Percentiles rank a stretch among this genome's conserved stretches.
These are phyloP conservation scores for Crenichthys baileyi DNA, from an alignment of 2,797 vertebrate species.

Conservation along the genomic window DNA sequence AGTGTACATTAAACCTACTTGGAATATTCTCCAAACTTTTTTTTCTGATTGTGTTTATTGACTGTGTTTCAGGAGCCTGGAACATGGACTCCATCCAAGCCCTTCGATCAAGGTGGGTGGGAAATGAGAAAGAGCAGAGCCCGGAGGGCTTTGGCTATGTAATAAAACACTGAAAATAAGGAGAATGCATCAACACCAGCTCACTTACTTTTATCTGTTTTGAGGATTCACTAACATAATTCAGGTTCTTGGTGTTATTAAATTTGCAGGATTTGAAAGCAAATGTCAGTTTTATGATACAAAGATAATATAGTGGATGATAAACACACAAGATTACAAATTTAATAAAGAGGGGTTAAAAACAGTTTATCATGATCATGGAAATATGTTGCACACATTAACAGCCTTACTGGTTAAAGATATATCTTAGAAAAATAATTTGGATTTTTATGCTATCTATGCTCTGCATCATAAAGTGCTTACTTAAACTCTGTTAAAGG, in stretches of 20 bases:
- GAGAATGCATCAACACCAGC: not conserved
- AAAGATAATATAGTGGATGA: not conserved
- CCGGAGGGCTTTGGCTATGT: conserved; percentile 6
- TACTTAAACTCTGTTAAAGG: too few species aligned
- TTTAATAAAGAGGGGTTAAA: not conserved
- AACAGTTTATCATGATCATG: not conserved
- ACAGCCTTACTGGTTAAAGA: not conserved
- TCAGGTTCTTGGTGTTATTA: not conserved
- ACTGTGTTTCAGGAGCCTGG: conserved; percentile 84
- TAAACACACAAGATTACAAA: not conserved
- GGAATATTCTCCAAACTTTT: conserved; percentile 27
- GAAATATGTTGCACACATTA: not conserved
- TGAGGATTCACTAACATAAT: not conserved
- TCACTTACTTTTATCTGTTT: not conserved
- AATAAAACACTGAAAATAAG: not conserved
- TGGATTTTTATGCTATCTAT: not conserved
- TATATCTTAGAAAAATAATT: not conserved
- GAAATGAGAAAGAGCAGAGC: conserved; percentile 14
- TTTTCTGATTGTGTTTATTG: conserved; percentile 41
- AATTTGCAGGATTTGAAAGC: not conserved
- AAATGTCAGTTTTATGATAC: not conserved
- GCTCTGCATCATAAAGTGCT: too few species aligned
- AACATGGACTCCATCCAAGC: conserved; percentile 93
- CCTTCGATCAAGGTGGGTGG: conserved; percentile 92
- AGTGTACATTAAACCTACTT: conserved; percentile 14